Percentiles rank a stretch among this genome's conserved stretches.
Evolutionary conservation across 2,797 vertebrate genomes (phyloP).

Genomic region (Graptemys geographica): DNA sequence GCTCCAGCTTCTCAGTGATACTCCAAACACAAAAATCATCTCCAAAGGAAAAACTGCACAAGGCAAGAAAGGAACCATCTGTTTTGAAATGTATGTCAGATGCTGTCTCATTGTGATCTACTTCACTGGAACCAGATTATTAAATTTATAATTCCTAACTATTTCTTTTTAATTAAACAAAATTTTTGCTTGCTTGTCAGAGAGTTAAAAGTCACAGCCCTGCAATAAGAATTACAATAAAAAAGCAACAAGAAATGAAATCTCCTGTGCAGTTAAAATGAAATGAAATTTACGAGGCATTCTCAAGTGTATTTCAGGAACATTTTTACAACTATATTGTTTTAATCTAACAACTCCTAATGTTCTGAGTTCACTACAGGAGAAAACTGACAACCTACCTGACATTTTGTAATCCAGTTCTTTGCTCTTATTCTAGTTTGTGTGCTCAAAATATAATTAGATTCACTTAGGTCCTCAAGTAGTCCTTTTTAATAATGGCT

Average conservation of each 20-base stretch:
- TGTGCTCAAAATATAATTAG: background rate
- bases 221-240: background rate
- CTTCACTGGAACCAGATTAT: conserved; percentile 55
- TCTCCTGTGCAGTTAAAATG: background rate
- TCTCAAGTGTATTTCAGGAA: background rate
- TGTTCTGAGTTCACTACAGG: background rate
- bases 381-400: background rate
- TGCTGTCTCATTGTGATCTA: conserved; percentile 45
- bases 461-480: background rate
- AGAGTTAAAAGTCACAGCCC: background rate
- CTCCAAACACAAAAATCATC: background rate
- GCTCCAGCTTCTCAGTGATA: background rate
- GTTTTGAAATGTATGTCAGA: conserved; percentile 66
- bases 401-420: background rate
- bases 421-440: background rate
- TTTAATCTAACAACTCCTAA: background rate
- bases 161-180: conserved; percentile 61
- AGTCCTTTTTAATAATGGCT: background rate
- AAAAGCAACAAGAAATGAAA: background rate
- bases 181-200: background rate
- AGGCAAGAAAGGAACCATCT: conserved; percentile 55
- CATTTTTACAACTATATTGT: background rate
- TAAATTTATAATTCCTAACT: conserved; percentile 61
- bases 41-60: conserved; percentile 22
- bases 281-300: background rate